Percentiles rank a stretch among this genome's conserved stretches.
phyloP scores from a whole-genome alignment of 2,797 vertebrate genomes.

The Pipistrellus nathusii region DNA sequence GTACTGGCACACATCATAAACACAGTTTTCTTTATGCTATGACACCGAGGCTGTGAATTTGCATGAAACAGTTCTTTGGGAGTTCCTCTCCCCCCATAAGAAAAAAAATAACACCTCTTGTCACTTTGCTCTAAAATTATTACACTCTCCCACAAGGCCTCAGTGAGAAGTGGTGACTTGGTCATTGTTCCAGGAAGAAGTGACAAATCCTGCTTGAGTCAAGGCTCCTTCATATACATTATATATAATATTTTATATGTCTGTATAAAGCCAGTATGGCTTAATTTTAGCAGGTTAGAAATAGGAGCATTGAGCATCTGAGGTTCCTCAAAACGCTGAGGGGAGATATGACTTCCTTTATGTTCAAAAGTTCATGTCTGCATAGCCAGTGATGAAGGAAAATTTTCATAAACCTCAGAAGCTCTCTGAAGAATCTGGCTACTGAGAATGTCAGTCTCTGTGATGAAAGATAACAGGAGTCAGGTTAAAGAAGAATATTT shows the following conservation, averaged over 20 bases:
- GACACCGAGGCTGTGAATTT: background rate
- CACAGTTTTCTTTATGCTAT: background rate
- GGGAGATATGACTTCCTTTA: constrained; percentile 72
- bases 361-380: constrained; percentile 78
- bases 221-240: background rate
- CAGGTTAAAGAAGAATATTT: constrained; percentile 85
- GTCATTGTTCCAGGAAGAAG: background rate
- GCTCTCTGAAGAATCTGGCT: constrained; percentile 84
- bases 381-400: constrained; percentile 79
- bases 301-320: background rate
- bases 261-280: background rate
- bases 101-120: background rate
- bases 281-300: constrained; percentile 55
- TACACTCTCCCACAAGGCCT: background rate
- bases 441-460: constrained; percentile 82
- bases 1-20: background rate
- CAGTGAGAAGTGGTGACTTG: background rate
- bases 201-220: background rate
- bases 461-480: constrained; percentile 84
- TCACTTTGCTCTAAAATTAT: constrained; percentile 22
- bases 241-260: background rate
- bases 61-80: background rate
- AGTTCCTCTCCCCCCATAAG: background rate
- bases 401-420: constrained; percentile 82
- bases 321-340: constrained; percentile 59